Percentiles rank a stretch among this genome's conserved stretches.
Conservation (phyloP, 2,113 vertebrate species). For the Oenanthe melanoleuca region DNA sequence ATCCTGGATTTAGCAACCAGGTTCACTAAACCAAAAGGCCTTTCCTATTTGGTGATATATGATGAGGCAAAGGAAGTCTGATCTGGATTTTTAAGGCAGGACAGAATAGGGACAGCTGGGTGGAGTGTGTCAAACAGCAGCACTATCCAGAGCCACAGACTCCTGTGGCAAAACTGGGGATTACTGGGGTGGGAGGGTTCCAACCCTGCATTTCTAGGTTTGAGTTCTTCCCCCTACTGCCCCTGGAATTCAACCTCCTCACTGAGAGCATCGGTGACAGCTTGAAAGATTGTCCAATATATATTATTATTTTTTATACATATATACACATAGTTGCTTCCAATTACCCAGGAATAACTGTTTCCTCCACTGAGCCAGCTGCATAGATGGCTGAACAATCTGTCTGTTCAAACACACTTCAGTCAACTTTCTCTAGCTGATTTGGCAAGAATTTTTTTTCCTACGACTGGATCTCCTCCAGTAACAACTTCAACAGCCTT, state of each 20-base stretch:
- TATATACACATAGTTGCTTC: conserved; percentile 14
- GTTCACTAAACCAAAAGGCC: not conserved
- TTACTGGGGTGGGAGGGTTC: not conserved
- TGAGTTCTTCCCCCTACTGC: not conserved
- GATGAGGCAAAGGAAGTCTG: not conserved
- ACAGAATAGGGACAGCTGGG: not conserved
- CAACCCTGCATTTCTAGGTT: not conserved
- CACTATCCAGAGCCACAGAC: not conserved
- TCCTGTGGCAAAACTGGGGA: not conserved
- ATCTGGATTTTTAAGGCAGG: not conserved
- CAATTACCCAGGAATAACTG: conserved; percentile 42
- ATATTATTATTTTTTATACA: not conserved
- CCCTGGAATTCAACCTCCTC: not conserved
- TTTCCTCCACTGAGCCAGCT: conserved; percentile 38
- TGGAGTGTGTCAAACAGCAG: not conserved
- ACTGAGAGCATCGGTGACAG: not conserved
- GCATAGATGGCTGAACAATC: conserved; percentile 47
- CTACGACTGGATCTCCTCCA: conserved; percentile 44
- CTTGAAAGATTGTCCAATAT: not conserved
- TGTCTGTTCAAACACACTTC: conserved; percentile 47
- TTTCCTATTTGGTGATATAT: not conserved
- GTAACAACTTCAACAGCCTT: conserved; percentile 49
- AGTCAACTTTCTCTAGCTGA: conserved; percentile 39
- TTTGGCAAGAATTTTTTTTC: conserved; percentile 45
- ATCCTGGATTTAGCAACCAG: not conserved